Base-by-base conservation (phyloP, 1,140 invertebrate genomes). In the Liolophura sinensis region DNA sequence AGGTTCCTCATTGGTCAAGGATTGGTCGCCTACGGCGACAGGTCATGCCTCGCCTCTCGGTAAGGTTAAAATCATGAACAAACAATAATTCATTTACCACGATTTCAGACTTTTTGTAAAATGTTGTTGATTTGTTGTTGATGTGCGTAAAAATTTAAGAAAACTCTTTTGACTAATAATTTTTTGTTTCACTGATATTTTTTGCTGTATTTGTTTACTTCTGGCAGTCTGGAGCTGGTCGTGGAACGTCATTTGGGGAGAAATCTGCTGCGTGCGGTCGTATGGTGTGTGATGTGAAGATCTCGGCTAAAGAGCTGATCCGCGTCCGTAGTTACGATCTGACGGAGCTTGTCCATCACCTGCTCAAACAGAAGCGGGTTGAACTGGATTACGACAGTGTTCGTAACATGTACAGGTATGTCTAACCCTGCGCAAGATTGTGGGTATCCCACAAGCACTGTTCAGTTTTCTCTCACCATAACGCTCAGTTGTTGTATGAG, bases 251-350 rank as follows among this genome's bases (percentile, higher is more conserved):
- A 22, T 85, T 81, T 68, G 74, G 86, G 12, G 88, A 88, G 66
- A 87, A 85, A 65, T 85, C 86, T 65, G 83, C 87, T 3, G 86
- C 89, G 68, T 89, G 87, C 77, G 97, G 97, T 0, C 88, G 97
- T 57, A 86, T 98, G 24, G 88, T 98, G 0, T 97, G 95, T 82
- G 97, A 99, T 85, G 89, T 97, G 5, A 95, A 96, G 86, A 87
- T 93, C 51, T 95, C 94, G 1, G 92, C 96, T 0, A 94, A 93
- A 87, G 97, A 99, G 87, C 87, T 98, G 5, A 92, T 99, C 46
- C 89, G 92, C 76, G 90, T 92, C 31, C 89, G 93, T 75, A 96
- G 92, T 79, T 99, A 96, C 79, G 96, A 99, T 83, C 86, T 99
- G 11, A 90, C 91, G 56, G 91, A 94, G 24, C 85, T 99, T 0